phyloP scores from a whole-genome alignment of 2,888 invertebrate species.

The Chironomus riparius region DNA sequence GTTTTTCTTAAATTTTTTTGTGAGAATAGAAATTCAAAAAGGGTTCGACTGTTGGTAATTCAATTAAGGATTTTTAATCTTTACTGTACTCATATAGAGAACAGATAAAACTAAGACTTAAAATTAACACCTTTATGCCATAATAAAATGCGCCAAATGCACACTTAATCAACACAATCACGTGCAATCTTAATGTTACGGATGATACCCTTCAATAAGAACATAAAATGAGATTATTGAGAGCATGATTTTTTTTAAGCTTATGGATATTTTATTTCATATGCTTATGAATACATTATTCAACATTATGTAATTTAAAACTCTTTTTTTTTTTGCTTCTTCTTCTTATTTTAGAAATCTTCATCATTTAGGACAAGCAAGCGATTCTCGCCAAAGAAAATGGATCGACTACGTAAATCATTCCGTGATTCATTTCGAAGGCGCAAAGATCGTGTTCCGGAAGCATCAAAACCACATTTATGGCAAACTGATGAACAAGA shows the following conservation, averaged over 20 bases:
- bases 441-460: slow-evolving; percentile 80
- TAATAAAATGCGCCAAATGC: too few relatives aligned
- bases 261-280: not conserved
- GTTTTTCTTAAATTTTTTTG: too few relatives aligned
- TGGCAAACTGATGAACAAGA: slow-evolving; percentile 98
- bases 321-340: not conserved
- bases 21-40: too few relatives aligned
- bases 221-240: slow-evolving; percentile 1
- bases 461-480: slow-evolving; percentile 92
- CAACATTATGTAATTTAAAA: not conserved
- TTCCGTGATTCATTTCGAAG: slow-evolving; percentile 90
- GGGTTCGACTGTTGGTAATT: too few relatives aligned
- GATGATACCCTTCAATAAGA: not conserved
- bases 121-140: too few relatives aligned
- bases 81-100: too few relatives aligned
- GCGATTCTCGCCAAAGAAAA: slow-evolving; percentile 63
- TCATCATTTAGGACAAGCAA: slow-evolving; percentile 47
- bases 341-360: slow-evolving; percentile 45
- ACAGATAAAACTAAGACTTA: too few relatives aligned
- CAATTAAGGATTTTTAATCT: too few relatives aligned
- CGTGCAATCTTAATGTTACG: not conserved
- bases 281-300: not conserved
- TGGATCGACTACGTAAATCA: slow-evolving; percentile 82
- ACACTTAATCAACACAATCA: too few relatives aligned
- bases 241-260: not conserved